Base-by-base conservation (phyloP, 2,797 vertebrate species). In the Darevskia nairensis region DNA sequence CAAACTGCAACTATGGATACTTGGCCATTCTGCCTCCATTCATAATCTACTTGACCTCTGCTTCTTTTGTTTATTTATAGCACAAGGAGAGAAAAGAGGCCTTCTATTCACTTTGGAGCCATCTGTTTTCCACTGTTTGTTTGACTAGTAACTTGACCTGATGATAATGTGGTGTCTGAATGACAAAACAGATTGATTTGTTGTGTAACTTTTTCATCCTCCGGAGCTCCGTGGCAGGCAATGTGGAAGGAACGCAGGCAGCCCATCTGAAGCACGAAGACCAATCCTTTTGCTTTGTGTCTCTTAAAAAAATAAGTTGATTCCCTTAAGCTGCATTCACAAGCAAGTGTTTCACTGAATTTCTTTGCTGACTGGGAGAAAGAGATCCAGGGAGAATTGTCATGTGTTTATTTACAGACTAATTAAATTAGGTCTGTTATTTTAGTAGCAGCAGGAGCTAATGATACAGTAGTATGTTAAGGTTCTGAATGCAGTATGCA, bases 71-170 rank as follows among this genome's bases (percentile, higher is more conserved):
- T 90, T 64, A 71, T 84, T 85, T 92, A 85, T 87, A 84, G 81
- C 79, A 61, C 87, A 88, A 84, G 84, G 55, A 71, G 83, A 27
- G 75, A 81, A 89, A 79, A 55, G 44, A 46, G 89, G 66, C 82
- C 80, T 76, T 80, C 88, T 74, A 77, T 89, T 81, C 84, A 50
- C 1, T 88, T 81, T 85, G 71, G 92, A 90, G 85, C 91, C 91
- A 92, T 92, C 90, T 90, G 82, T 92, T 93, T 90, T 69, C 66
- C 44, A 85, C 59, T 90, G 78, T 93, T 93, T 92, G 87, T 87
- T 92, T 92, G 89, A 85, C 72, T 72, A 87, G 87, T 86, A 92
- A 83, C 46, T 66, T 94, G 87, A 90, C 86, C 86, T 89, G 86
- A 85, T 90, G 75, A 80, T 89, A 91, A 80, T 88, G 84, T 55